These are phyloP conservation scores for Chrosomus eos DNA, from an alignment of 2,797 vertebrate genomes.

Conservation along the genomic window DNA sequence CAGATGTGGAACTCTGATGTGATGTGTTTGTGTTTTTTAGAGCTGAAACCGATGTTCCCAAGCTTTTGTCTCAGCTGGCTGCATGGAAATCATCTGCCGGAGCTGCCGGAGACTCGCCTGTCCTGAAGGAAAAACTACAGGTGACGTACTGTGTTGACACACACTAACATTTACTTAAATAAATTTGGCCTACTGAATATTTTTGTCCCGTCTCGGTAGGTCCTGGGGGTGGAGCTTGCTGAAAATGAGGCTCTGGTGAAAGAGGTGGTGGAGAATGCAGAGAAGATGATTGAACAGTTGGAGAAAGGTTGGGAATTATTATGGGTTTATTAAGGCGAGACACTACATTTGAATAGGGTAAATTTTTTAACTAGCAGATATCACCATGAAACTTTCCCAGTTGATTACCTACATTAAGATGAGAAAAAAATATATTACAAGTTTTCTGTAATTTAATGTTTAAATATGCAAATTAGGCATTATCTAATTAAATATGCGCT, in stretches of 20 bases:
- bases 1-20: constrained; percentile 66
- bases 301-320: constrained; percentile 46
- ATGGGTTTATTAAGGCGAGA: background rate
- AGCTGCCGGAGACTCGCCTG: constrained; percentile 22
- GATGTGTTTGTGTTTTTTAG: constrained; percentile 49
- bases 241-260: constrained; percentile 39
- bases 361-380: too few relatives aligned
- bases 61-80: constrained; percentile 47
- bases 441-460: too few relatives aligned
- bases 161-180: background rate
- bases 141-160: constrained; percentile 15
- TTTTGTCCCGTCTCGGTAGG: constrained; percentile 27
- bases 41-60: constrained; percentile 50
- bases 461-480: too few relatives aligned
- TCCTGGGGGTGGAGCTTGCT: constrained; percentile 46
- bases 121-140: constrained; percentile 43
- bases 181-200: background rate
- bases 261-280: constrained; percentile 45
- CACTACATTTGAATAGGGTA: too few relatives aligned
- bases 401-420: too few relatives aligned
- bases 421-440: too few relatives aligned
- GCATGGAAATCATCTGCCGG: constrained; percentile 49
- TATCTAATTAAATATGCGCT: too few relatives aligned
- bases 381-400: too few relatives aligned
- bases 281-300: constrained; percentile 49